Conservation (phyloP, 2,888 invertebrate genomes). For the Plagodis pulveraria region DNA sequence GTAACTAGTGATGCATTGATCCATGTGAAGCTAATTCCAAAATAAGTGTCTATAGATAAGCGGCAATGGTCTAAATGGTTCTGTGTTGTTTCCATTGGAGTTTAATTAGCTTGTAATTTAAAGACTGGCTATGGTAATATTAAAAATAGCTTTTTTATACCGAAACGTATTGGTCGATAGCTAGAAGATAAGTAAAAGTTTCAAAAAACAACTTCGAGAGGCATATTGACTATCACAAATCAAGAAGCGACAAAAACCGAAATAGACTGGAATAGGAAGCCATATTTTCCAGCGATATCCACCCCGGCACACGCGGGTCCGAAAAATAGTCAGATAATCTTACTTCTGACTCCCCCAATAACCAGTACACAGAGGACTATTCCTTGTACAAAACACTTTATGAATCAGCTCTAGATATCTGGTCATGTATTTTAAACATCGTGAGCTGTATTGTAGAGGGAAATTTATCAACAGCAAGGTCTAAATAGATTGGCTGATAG, state of each 20-base stretch:
- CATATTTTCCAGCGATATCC: slow-evolving; percentile 80
- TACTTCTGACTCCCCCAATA: slow-evolving; percentile 74
- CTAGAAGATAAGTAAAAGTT: too few species aligned
- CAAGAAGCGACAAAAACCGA: slow-evolving; percentile 40
- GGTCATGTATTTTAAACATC: slow-evolving; percentile 40
- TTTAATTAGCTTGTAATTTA: too few species aligned
- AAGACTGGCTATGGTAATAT: too few species aligned
- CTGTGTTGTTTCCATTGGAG: too few species aligned
- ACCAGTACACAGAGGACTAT: slow-evolving; percentile 45
- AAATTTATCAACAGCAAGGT: slow-evolving; percentile 33
- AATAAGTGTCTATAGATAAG: too few species aligned
- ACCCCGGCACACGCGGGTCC: slow-evolving; percentile 76
- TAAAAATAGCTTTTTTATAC: too few species aligned
- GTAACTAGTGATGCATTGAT: too few species aligned
- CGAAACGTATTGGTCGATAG: too few species aligned
- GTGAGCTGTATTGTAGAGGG: slow-evolving; percentile 26
- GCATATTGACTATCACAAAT: slow-evolving; percentile 19
- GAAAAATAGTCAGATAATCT: slow-evolving; percentile 82
- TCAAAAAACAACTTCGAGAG: too few species aligned
- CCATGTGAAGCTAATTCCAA: too few species aligned
- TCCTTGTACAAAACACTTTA: slow-evolving; percentile 3
- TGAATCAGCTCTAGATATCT: slow-evolving; percentile 9
- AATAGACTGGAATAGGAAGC: slow-evolving; percentile 80
- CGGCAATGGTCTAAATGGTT: too few species aligned
- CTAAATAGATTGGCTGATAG: slow-evolving; percentile 47